Evolutionary conservation across 2,113 vertebrate species (phyloP).

Genomic region (Pollimyrus isidori): DNA sequence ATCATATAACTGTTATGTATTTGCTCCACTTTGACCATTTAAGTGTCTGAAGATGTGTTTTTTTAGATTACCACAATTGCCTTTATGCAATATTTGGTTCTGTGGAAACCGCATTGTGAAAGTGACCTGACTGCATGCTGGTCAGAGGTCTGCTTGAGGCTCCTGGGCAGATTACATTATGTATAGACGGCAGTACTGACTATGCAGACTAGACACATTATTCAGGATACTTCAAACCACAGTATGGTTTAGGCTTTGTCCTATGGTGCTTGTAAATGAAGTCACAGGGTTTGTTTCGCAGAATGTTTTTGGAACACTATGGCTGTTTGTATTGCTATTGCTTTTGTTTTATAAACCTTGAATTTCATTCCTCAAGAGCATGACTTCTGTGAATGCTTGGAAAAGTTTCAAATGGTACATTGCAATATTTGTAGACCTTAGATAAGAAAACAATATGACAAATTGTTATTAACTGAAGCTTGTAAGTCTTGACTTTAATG

Average conservation of each 20-base stretch:
- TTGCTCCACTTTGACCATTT: slow-evolving; percentile 44
- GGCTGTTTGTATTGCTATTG: slow-evolving; percentile 50
- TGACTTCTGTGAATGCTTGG: background rate
- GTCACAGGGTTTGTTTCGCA: slow-evolving; percentile 57
- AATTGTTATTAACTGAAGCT: background rate
- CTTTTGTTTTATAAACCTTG: slow-evolving; percentile 25
- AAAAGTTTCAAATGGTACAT: background rate
- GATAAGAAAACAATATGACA: background rate
- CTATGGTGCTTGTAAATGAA: slow-evolving; percentile 55
- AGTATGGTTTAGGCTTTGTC: slow-evolving; percentile 57
- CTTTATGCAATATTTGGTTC: slow-evolving; percentile 49
- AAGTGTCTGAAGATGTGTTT: slow-evolving; percentile 49
- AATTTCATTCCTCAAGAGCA: background rate
- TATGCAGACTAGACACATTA: slow-evolving; percentile 54
- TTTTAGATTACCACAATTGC: slow-evolving; percentile 58
- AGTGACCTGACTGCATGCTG: slow-evolving; percentile 34
- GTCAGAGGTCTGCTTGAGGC: slow-evolving; percentile 38
- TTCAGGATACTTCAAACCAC: slow-evolving; percentile 57
- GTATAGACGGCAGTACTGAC: slow-evolving; percentile 44
- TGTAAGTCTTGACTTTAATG: background rate
- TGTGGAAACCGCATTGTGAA: slow-evolving; percentile 44
- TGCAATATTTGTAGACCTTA: background rate
- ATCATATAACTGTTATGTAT: slow-evolving; percentile 19
- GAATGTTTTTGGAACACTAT: slow-evolving; percentile 52
- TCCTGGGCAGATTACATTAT: slow-evolving; percentile 48